A percentile compares a stretch with the other conserved stretches of the same genome.
Evolutionary conservation across 2,797 vertebrate genomes (phyloP).

Genomic region (Podarcis siculus): DNA sequence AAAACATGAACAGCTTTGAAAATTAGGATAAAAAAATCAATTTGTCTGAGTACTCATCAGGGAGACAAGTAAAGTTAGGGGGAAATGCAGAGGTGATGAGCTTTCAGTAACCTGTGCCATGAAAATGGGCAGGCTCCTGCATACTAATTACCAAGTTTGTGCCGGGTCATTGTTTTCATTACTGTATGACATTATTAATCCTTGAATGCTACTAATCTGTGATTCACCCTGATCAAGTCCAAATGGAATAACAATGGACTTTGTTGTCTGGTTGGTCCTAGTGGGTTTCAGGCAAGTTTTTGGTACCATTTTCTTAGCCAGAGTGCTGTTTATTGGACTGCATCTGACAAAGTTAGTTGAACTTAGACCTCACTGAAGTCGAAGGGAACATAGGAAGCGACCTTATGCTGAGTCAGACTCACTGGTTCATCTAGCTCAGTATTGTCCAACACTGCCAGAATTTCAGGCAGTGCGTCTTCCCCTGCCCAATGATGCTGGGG

Average conservation of each 20-base stretch:
- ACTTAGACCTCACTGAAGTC: not conserved
- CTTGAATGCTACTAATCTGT: not conserved
- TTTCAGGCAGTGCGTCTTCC: too few relatives aligned
- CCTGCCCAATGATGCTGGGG: too few relatives aligned
- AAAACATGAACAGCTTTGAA: constrained; percentile 50
- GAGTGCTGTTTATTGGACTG: not conserved
- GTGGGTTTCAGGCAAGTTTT: constrained; percentile 7
- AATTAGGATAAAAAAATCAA: constrained; percentile 27
- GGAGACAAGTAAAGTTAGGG: constrained; percentile 33
- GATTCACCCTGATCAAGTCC: not conserved
- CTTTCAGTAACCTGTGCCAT: constrained; percentile 16
- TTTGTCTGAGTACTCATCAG: not conserved
- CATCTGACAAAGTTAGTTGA: not conserved
- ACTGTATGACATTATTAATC: constrained; percentile 3
- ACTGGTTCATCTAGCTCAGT: too few relatives aligned
- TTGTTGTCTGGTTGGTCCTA: not conserved
- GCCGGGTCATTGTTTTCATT: constrained; percentile 11
- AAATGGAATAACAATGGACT: not conserved
- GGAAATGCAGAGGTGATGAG: constrained; percentile 19
- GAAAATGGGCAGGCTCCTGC: not conserved
- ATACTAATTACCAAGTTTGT: constrained; percentile 25
- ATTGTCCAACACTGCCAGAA: too few relatives aligned
- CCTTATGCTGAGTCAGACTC: too few relatives aligned
- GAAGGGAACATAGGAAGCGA: not conserved
- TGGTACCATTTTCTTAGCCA: not conserved